phyloP scores from a whole-genome alignment of 2,113 vertebrate species.

The Hymenochirus boettgeri region DNA sequence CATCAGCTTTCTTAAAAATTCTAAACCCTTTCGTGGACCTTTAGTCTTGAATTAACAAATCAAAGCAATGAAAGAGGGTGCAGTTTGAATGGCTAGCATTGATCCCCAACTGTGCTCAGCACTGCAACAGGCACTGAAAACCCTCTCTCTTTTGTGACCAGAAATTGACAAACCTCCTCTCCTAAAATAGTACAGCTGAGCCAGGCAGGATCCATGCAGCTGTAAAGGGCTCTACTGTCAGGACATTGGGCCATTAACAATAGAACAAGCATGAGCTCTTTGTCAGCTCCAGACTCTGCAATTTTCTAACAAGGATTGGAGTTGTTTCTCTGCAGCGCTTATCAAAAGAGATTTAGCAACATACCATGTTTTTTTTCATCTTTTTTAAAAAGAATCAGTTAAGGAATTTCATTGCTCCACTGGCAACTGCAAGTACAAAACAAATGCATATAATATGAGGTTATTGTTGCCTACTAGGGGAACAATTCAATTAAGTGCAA shows the following conservation, averaged over 20 bases:
- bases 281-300: conserved; percentile 74
- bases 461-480: conserved; percentile 49
- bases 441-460: conserved; percentile 72
- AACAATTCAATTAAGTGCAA: conserved; percentile 58
- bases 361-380: conserved; percentile 68
- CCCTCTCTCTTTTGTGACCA: conserved; percentile 71
- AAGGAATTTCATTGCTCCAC: conserved; percentile 73
- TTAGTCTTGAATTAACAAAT: conserved; percentile 84
- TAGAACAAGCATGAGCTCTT: conserved; percentile 74
- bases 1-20: conserved; percentile 76
- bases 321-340: conserved; percentile 69
- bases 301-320: conserved; percentile 85
- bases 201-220: conserved; percentile 70
- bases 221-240: conserved; percentile 73
- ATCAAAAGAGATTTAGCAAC: conserved; percentile 79
- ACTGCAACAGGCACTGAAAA: conserved; percentile 73
- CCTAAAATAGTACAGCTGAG: conserved; percentile 78
- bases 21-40: conserved; percentile 73
- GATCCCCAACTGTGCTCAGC: conserved; percentile 72
- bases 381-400: conserved; percentile 59
- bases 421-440: conserved; percentile 60
- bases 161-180: conserved; percentile 76
- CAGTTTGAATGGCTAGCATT: conserved; percentile 76
- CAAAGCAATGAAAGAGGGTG: conserved; percentile 77
- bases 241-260: conserved; percentile 65